Evolutionary conservation across 2,888 invertebrate species (phyloP).

Genomic region (Ernsta delagoae): DNA sequence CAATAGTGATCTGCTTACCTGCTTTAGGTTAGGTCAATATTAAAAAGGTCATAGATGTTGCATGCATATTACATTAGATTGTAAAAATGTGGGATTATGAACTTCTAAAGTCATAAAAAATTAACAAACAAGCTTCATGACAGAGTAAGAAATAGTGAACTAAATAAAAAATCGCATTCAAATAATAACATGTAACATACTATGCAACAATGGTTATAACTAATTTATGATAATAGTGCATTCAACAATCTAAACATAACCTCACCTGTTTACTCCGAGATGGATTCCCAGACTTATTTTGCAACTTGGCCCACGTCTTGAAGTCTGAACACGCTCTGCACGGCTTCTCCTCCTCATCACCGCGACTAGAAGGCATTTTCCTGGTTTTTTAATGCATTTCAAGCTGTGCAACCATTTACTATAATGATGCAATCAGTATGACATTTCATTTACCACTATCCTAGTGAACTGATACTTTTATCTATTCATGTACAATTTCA

Average conservation of each 20-base stretch:
- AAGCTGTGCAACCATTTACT: slow-evolving; percentile 13
- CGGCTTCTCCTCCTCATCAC: slow-evolving; percentile 80
- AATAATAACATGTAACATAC: too few relatives aligned
- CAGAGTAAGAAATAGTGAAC: too few relatives aligned
- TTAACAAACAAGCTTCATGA: too few relatives aligned
- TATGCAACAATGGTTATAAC: too few relatives aligned
- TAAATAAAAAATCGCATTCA: too few relatives aligned
- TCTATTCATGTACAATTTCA: too few relatives aligned
- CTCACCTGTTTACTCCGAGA: slow-evolving; percentile 56
- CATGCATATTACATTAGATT: slow-evolving; percentile 16
- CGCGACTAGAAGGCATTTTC: slow-evolving; percentile 64
- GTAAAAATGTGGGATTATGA: too few relatives aligned
- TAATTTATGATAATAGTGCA: too few relatives aligned
- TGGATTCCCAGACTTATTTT: slow-evolving; percentile 66
- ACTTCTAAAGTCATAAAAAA: background rate
- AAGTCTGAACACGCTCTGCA: slow-evolving; percentile 90
- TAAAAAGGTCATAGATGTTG: background rate
- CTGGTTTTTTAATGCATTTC: slow-evolving; percentile 34
- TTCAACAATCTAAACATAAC: slow-evolving; percentile 34
- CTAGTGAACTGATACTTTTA: too few relatives aligned
- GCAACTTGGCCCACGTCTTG: slow-evolving; percentile 88
- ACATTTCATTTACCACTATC: too few relatives aligned
- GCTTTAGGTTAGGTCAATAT: too few relatives aligned
- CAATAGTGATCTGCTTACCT: too few relatives aligned
- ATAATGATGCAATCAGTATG: slow-evolving; percentile 35